Evolutionary conservation across 2,113 vertebrate genomes (phyloP), one percentile per base, ranked within the genome.

Genomic region (Eidolon helvum): DNA sequence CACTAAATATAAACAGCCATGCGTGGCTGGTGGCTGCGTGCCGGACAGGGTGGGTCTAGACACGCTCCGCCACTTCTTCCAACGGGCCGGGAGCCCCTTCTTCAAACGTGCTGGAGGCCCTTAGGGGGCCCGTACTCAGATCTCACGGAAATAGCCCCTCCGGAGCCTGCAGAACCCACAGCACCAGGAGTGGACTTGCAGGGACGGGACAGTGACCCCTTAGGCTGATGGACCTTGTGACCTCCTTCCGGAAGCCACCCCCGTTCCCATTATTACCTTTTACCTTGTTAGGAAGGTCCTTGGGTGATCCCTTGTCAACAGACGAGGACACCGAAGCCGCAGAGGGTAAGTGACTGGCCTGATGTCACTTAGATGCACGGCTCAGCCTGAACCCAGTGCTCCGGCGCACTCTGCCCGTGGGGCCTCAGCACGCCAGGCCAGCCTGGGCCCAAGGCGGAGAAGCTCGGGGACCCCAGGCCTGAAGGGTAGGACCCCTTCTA

Each of bases 11-110:
- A 33, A 38, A 14, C 0, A 8, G 40, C 43, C 15, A 4, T 26
- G 24, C 0, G 50, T 5, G 33, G 18, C 33, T 21, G 0, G 16
- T 7, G 38, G 66, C 59, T 11, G 53, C 14, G 0, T 9, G 2
- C 4, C 1, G 53, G 72, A 16, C 28, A 38, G 55, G 5, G 26
- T 26, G 4, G 48, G 7, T 87, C 77, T 40, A 5, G 69, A 22
- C 24, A 18, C 19, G 5, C 7, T 24, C 4, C 1, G 33, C 68
- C 35, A 18, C 48, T 71, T 43, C 82, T n/a, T n/a, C n/a, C n/a
- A n/a, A n/a, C n/a, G n/a, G n/a, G n/a, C n/a, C n/a, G n/a, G n/a
- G n/a, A n/a, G n/a, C n/a, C n/a, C n/a, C n/a, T n/a, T n/a, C n/a
- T n/a, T n/a, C n/a, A 26, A 55, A 45, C 38, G 15, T 15, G 10